Base-by-base conservation (phyloP, 2,888 invertebrate species). In the Heliconius aoede region DNA sequence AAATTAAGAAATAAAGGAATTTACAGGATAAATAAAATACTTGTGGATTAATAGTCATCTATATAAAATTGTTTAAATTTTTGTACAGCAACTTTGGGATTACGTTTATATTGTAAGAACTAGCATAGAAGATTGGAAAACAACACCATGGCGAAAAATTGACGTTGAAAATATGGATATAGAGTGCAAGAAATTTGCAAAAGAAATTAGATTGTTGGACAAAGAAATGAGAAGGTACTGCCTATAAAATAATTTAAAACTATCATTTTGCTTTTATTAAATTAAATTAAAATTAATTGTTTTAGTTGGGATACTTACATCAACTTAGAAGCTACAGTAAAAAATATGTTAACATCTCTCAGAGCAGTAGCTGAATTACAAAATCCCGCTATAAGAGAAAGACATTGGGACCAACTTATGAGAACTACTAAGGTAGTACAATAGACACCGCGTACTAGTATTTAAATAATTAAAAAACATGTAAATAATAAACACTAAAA, bases 121-220 rank as follows among this genome's bases (percentile, higher is more conserved):
- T 5, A 97, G 98, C 86, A 98, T 99, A 78, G 97, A 98, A 85
- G 98, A 99, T 87, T 99, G 99, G 99, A 99, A 99, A 90, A 98
- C 97, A 1, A 99, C 99, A 0, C 98, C 98, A 0, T 99, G 99
- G 99, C 96, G 98, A 76, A 98, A 98, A 89, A 98, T 99, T 79
- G 99, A 99, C 87, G 99, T 99, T 61, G 99, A 99, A 92, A 98
- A 99, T 86, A 99, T 99, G 99, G 99, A 99, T 86, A 98, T 99
- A 83, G 99, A 99, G 90, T 99, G 99, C 90, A 99, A 99, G 89
- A 98, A 99, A 88, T 99, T 99, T 90, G 98, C 99, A 3, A 99
- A 99, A 92, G 98, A 98, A 90, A 97, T 98, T 76, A 95, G 98
- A 86, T 95, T 97, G 73, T 90, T 99, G 84, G 99, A 99, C 87